phyloP scores from a whole-genome alignment of 2,113 vertebrate species.

The Pardalotus punctatus region DNA sequence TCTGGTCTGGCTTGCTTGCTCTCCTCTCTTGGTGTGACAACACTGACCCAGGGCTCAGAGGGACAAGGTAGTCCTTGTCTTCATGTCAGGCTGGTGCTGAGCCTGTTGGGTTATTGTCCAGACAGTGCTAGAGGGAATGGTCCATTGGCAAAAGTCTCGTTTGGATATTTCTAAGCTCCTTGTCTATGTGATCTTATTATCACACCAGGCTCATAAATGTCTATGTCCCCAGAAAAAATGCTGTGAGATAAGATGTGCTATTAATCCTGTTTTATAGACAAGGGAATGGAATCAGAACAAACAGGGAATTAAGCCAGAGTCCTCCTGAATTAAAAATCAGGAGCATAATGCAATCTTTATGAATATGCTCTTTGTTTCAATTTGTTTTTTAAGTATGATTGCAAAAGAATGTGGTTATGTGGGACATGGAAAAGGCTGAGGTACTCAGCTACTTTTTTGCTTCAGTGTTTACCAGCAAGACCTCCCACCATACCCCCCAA shows the following conservation, averaged over 20 bases:
- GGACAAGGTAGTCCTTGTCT: background rate
- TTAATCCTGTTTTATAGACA: background rate
- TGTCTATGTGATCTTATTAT: background rate
- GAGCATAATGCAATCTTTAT: background rate
- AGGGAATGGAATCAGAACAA: background rate
- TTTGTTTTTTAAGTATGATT: background rate
- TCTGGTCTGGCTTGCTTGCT: background rate
- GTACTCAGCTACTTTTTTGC: background rate
- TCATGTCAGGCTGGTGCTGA: background rate
- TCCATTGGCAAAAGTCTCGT: background rate
- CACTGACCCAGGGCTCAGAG: rapidly evolving
- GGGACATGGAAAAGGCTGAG: background rate
- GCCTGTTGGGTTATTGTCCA: background rate
- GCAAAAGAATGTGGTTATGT: background rate
- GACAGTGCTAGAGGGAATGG: background rate
- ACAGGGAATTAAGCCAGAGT: background rate
- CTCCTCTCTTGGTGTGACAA: rapidly evolving
- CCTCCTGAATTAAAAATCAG: background rate
- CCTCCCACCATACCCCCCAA: background rate
- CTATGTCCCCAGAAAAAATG: background rate
- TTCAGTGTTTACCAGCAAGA: background rate
- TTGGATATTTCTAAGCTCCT: background rate
- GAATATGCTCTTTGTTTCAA: background rate
- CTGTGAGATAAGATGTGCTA: background rate
- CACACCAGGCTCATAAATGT: background rate